These are phyloP conservation scores for Takifugu ocellatus DNA, from an alignment of 2,797 vertebrate species.

Conservation along the genomic window DNA sequence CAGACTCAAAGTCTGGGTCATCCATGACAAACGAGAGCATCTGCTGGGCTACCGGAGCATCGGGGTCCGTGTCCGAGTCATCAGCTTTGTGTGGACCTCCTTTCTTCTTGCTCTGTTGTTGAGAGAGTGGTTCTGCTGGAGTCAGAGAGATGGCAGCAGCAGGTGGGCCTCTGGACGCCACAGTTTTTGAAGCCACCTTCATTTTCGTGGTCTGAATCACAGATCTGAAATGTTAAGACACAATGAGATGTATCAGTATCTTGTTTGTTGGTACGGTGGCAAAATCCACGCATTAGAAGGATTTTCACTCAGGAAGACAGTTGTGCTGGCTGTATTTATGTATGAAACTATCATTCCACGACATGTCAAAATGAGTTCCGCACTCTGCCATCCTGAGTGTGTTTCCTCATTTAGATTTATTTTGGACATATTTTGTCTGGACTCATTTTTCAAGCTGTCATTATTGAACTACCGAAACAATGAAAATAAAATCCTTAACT, in stretches of 20 bases:
- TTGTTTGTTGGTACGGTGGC: too few species aligned
- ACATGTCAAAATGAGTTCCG: too few species aligned
- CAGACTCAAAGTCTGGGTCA: constrained; percentile 94
- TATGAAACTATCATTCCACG: too few species aligned
- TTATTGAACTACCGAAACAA: too few species aligned
- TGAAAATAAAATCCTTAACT: too few species aligned
- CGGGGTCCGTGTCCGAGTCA: constrained; percentile 85
- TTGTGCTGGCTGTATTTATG: too few species aligned
- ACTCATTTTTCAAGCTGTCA: not conserved
- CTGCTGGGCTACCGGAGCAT: constrained; percentile 87
- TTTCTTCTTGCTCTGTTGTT: constrained; percentile 57
- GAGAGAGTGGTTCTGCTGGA: constrained; percentile 33
- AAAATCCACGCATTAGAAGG: too few species aligned
- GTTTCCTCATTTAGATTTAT: too few species aligned
- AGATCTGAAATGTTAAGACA: constrained; percentile 63
- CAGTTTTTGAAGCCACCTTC: constrained; percentile 51
- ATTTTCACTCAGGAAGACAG: too few species aligned
- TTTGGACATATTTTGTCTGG: too few species aligned
- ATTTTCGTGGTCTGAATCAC: constrained; percentile 66
- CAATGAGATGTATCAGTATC: too few species aligned
- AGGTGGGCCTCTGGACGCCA: constrained; percentile 53
- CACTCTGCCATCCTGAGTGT: too few species aligned
- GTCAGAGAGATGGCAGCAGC: constrained; percentile 54
- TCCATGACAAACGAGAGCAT: constrained; percentile 97
- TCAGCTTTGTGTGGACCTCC: constrained; percentile 57